Conservation (phyloP, 2,888 invertebrate genomes). For the Odontomyia ornata region DNA sequence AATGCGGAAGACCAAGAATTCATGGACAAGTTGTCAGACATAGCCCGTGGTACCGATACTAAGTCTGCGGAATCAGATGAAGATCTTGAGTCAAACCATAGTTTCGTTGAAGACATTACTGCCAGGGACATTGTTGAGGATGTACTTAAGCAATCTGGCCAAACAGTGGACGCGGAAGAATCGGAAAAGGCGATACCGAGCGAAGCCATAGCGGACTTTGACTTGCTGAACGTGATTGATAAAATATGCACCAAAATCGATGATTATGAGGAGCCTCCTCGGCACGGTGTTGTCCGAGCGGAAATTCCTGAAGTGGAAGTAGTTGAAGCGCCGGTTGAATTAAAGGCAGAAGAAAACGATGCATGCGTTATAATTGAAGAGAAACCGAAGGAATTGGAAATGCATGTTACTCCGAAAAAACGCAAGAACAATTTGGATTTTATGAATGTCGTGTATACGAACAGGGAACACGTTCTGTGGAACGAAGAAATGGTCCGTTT, state of each 20-base stretch:
- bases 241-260: not conserved
- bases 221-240: slow-evolving; percentile 23
- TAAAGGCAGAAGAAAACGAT: not conserved
- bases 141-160: slow-evolving; percentile 51
- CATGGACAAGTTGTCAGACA: slow-evolving; percentile 54
- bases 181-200: slow-evolving; percentile 21
- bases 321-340: not conserved
- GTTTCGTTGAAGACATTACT: slow-evolving; percentile 53
- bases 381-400: not conserved
- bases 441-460: slow-evolving; percentile 14
- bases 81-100: slow-evolving; percentile 52
- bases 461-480: slow-evolving; percentile 58
- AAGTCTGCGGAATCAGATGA: slow-evolving; percentile 50
- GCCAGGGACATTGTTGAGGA: slow-evolving; percentile 60
- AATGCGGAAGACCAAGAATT: slow-evolving; percentile 55
- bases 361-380: not conserved
- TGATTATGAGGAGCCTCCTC: not conserved
- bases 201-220: not conserved
- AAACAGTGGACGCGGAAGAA: not conserved
- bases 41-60: slow-evolving; percentile 52
- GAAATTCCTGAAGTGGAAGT: not conserved
- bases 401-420: not conserved
- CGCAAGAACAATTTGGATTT: not conserved
- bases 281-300: not conserved
- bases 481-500: slow-evolving; percentile 70